Percentiles rank a stretch among this genome's conserved stretches.
These are phyloP conservation scores for Madoqua kirkii DNA, from an alignment of 2,113 vertebrate species.

Conservation along the genomic window DNA sequence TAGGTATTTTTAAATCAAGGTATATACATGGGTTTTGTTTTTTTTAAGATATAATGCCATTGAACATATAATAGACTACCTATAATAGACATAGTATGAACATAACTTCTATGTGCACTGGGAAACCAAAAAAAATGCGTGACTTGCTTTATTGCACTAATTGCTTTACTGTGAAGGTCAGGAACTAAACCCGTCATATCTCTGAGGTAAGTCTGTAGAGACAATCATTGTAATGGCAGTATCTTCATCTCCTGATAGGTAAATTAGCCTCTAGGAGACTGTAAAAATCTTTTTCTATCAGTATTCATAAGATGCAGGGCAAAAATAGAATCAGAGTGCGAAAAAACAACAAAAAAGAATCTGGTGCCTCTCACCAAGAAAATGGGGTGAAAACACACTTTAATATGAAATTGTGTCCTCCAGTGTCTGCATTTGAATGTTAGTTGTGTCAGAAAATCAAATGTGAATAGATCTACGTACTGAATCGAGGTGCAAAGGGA, in stretches of 20 bases:
- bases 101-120: not conserved
- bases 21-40: not conserved
- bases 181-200: not conserved
- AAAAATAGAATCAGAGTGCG: not conserved
- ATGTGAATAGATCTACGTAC: not conserved
- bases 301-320: not conserved
- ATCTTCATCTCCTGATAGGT: not conserved
- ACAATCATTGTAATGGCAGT: not conserved
- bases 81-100: not conserved
- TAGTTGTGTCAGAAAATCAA: not conserved
- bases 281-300: not conserved
- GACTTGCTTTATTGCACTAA: not conserved
- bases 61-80: not conserved
- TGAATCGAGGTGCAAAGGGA: not conserved
- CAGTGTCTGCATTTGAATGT: not conserved
- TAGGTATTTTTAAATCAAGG: not conserved
- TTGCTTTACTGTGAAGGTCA: not conserved
- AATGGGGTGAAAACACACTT: slow-evolving; percentile 9
- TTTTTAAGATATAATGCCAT: not conserved
- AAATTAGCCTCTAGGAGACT: not conserved
- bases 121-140: not conserved
- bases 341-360: not conserved
- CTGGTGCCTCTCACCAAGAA: not conserved
- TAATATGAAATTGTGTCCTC: not conserved
- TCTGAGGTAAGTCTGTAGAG: not conserved